Percentiles rank a stretch among this genome's conserved stretches.
These are phyloP conservation scores for Oncopodura yosiiana DNA, from an alignment of 1,140 invertebrate species.

Conservation along the genomic window DNA sequence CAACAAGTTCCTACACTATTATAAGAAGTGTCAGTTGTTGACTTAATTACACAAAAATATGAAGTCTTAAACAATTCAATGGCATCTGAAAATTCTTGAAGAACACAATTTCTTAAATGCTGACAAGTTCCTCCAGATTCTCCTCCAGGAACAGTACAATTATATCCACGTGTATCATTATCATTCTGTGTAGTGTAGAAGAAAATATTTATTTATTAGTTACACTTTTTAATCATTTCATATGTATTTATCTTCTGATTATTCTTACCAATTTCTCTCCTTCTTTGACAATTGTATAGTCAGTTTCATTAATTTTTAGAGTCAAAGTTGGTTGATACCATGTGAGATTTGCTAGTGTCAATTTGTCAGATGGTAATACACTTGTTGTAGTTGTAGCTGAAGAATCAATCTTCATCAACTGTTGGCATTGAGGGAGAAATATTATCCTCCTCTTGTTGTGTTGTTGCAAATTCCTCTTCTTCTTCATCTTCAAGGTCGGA, in stretches of 20 bases:
- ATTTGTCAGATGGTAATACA: no score
- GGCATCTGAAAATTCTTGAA: slow-evolving; percentile 5
- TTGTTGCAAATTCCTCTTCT: no score
- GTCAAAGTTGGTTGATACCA: no score
- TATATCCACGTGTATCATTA: not conserved
- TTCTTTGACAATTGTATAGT: not conserved
- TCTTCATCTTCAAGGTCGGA: no score
- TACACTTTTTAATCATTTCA: not conserved
- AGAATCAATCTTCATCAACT: no score
- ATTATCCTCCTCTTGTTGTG: no score
- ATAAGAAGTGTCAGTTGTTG: slow-evolving; percentile 1
- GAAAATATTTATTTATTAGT: not conserved
- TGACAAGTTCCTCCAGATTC: slow-evolving; percentile 6
- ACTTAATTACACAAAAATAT: slow-evolving; percentile 23
- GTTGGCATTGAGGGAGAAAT: no score
- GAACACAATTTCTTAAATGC: slow-evolving; percentile 23
- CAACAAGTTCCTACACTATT: slow-evolving; percentile 1
- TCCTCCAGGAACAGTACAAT: not conserved
- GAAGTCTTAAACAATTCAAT: slow-evolving; percentile 5
- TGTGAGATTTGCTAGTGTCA: no score
- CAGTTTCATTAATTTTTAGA: no score
- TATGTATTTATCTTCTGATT: not conserved
- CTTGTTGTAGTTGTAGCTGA: no score
- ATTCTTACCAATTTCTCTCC: not conserved
- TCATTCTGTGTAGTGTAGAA: not conserved